Base-by-base conservation (phyloP, 2,797 vertebrate species). In the Pipistrellus nathusii region DNA sequence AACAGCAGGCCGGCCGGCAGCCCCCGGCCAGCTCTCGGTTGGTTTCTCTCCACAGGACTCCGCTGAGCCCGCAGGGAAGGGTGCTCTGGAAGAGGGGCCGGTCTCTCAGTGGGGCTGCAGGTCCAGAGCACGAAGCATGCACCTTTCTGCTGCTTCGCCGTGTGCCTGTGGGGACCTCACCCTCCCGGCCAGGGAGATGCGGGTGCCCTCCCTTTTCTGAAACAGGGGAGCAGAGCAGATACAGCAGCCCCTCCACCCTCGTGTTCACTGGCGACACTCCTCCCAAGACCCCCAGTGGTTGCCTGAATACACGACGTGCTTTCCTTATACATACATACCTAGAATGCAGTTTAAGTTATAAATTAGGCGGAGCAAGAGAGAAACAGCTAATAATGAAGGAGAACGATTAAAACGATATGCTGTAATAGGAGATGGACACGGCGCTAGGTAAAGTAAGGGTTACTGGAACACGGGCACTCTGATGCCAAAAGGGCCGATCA, bases 61-160 rank as follows among this genome's bases (percentile, higher is more conserved):
- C 11, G 12, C 38, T 59, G 41, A 69, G n/a, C 41, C 9, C 6
- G 20, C 23, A 0, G 30, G 85, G 53, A 94, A 62, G 71, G 0
- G 0, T 46, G n/a, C 8, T 41, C 30, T 27, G 38, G 57, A 27
- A 27, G 76, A 9, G 18, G 20, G 2, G 3, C 8, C 15, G 30
- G n/a, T 55, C n/a, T 84, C 5, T 68, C 48, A 1, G 27, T 1
- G 15, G 44, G 5, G 12, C 69, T 64, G 20, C 12, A 51, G 82
- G 44, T 81, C 46, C 25, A 27, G 44, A 11, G 59, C 20, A 1
- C 2, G 32, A n/a, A 6, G 38, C 46, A 23, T 0, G 0, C 5
- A 12, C 27, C 85, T 83, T 53, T 72, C 32, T 82, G 41, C 41
- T 46, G 41, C 41, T 59, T 66, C 64, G 41, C 38, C 7, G 0